Conservation (phyloP, 1,140 invertebrate genomes). For the Daktulosphaira vitifoliae region DNA sequence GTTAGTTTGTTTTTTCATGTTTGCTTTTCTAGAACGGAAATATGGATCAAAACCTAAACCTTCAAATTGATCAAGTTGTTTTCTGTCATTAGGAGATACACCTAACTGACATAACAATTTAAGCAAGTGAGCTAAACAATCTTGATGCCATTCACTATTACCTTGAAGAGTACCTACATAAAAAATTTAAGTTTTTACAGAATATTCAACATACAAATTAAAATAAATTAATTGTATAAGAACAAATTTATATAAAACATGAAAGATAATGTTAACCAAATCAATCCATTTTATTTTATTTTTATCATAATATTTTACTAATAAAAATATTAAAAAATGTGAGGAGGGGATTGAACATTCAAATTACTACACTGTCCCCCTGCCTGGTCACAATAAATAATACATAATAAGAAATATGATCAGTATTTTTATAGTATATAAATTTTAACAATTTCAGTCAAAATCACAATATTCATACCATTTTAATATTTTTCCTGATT, state of each 20-base stretch:
- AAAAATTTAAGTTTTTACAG: conserved; percentile 33
- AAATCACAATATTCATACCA: no score
- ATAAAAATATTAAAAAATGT: no score
- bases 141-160: conserved; percentile 85
- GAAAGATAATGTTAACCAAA: no score
- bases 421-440: no score
- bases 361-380: no score
- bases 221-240: background rate
- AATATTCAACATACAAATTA: conserved; percentile 25
- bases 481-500: no score
- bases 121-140: conserved; percentile 77
- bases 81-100: conserved; percentile 45
- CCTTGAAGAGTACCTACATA: conserved; percentile 55
- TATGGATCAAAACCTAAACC: conserved; percentile 35
- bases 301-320: no score
- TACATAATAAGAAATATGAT: no score
- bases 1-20: conserved; percentile 47
- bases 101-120: conserved; percentile 78
- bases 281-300: no score
- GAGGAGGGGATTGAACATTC: no score
- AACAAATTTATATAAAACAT: background rate
- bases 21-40: conserved; percentile 19
- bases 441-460: no score
- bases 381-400: no score
- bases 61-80: conserved; percentile 41